phyloP scores from a whole-genome alignment of 30 jellyfish, hydroid and myxozoan species.

The Catostylus mosaicus region DNA sequence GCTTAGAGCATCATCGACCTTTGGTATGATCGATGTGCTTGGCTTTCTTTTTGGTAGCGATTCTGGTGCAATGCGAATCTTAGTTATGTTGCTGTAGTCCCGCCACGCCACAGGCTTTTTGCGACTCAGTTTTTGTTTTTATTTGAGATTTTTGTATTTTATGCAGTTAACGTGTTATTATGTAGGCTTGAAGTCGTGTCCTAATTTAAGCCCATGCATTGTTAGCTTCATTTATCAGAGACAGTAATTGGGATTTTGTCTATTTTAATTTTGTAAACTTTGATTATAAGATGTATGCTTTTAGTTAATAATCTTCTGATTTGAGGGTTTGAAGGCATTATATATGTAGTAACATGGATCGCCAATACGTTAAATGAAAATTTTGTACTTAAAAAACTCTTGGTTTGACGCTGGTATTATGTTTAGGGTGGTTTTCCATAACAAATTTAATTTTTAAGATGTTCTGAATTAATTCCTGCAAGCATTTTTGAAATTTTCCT shows the following conservation, averaged over 20 bases:
- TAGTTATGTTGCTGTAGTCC: too few relatives aligned
- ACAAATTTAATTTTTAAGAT: too few relatives aligned
- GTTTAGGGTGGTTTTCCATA: too few relatives aligned
- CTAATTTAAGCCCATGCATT: background rate
- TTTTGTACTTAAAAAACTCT: too few relatives aligned
- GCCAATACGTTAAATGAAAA: too few relatives aligned
- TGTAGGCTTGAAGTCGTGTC: background rate
- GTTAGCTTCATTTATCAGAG: background rate
- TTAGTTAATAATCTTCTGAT: background rate
- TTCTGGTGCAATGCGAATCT: background rate
- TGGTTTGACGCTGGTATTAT: too few relatives aligned
- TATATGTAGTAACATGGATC: too few relatives aligned
- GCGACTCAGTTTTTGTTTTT: background rate
- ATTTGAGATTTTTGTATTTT: background rate
- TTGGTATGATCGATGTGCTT: too few relatives aligned
- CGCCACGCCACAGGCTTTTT: background rate
- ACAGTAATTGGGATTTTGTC: background rate
- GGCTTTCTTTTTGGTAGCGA: too few relatives aligned
- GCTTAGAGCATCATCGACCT: too few relatives aligned
- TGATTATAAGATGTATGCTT: background rate
- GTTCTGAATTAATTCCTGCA: too few relatives aligned
- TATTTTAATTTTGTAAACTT: background rate
- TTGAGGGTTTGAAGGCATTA: background rate
- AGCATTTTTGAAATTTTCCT: too few relatives aligned
- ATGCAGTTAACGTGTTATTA: background rate